These are phyloP conservation scores for Laothoe populi DNA, from an alignment of 2,888 invertebrate species.

Conservation along the genomic window DNA sequence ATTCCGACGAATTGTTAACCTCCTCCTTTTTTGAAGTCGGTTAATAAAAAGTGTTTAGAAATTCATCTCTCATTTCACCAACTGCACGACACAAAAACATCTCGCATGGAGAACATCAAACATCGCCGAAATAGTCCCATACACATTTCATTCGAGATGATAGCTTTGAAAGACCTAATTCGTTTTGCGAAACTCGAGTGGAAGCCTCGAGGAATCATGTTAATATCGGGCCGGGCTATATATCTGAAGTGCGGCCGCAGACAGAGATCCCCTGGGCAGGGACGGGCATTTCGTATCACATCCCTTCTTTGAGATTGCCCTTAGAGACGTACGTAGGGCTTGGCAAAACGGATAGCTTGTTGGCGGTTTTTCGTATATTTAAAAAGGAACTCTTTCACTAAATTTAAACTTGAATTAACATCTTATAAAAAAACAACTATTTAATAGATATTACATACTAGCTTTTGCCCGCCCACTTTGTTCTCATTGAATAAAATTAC, in stretches of 20 bases:
- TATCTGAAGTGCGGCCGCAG: constrained; percentile 48
- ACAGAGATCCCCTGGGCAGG: constrained; percentile 56
- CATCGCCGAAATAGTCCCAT: constrained; percentile 26
- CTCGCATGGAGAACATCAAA: background rate
- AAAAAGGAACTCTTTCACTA: no score
- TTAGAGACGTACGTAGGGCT: constrained; percentile 40
- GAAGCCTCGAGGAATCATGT: constrained; percentile 49
- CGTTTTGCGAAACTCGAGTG: constrained; percentile 44
- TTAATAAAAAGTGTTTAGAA: no score
- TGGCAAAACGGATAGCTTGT: constrained; percentile 28
- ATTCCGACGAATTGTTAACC: no score
- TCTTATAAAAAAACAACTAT: no score
- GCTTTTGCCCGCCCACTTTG: no score
- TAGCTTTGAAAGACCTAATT: constrained; percentile 39
- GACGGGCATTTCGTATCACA: constrained; percentile 55
- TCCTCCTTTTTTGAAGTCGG: no score
- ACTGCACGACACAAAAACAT: no score
- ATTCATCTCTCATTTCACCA: no score
- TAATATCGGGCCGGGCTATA: constrained; percentile 54
- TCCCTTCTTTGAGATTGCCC: constrained; percentile 65
- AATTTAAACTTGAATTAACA: no score
- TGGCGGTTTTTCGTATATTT: no score
- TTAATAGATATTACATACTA: no score
- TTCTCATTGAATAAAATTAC: no score
- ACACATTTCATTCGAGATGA: constrained; percentile 40